Percentiles rank a stretch among this genome's conserved stretches.
phyloP scores from a whole-genome alignment of 2,113 vertebrate species.

The Zosterops japonicus region DNA sequence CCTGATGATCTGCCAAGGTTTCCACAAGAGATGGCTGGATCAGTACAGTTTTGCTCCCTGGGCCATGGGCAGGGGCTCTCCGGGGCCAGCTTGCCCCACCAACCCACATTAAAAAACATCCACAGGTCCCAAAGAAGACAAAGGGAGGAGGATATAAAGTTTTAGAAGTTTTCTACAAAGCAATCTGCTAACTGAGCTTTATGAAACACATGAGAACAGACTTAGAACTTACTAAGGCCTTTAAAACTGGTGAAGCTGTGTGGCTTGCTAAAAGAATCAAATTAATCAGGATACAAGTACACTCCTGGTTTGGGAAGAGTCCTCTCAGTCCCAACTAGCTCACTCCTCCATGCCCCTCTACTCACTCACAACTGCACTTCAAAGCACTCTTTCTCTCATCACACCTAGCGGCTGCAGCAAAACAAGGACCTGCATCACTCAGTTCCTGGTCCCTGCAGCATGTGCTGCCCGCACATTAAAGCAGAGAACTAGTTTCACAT shows the following conservation, averaged over 20 bases:
- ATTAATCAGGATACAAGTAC: not conserved
- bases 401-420: not conserved
- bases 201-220: not conserved
- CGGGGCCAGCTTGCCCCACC: not conserved
- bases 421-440: not conserved
- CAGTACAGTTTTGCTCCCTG: not conserved
- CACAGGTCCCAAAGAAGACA: not conserved
- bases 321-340: not conserved
- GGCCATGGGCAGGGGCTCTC: too few relatives aligned
- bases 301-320: not conserved
- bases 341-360: not conserved
- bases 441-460: not conserved
- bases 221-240: not conserved
- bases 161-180: not conserved
- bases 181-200: not conserved
- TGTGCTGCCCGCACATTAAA: not conserved
- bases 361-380: not conserved
- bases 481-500: not conserved
- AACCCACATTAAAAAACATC: not conserved
- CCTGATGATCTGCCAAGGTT: not conserved
- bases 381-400: not conserved
- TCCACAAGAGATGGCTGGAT: not conserved
- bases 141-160: not conserved
- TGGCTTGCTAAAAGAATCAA: not conserved
- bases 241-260: not conserved